phyloP scores from a whole-genome alignment of 2,113 vertebrate genomes.

The Diadophis punctatus region DNA sequence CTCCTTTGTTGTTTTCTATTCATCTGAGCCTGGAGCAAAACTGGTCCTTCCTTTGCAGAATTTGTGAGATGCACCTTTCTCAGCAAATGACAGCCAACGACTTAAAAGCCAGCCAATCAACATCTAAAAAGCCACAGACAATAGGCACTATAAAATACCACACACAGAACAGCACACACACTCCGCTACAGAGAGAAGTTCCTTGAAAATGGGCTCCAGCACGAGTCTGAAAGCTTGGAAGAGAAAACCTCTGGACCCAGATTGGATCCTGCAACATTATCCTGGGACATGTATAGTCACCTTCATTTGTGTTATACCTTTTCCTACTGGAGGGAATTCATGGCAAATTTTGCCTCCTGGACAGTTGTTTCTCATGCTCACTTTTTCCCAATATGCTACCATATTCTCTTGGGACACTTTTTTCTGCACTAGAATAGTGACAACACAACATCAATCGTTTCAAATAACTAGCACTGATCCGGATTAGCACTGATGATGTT shows the following conservation, averaged over 20 bases:
- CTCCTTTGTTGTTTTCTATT: background rate
- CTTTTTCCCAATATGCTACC: background rate
- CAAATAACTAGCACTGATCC: background rate
- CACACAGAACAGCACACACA: background rate
- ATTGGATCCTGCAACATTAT: background rate
- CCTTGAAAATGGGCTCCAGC: background rate
- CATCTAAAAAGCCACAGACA: background rate
- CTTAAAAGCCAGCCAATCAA: background rate
- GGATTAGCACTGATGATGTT: too few species aligned
- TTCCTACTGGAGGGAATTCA: background rate
- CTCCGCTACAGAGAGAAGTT: background rate
- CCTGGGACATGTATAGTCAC: background rate
- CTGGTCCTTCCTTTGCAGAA: background rate
- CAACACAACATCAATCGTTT: background rate
- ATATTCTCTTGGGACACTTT: background rate
- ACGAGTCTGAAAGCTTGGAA: background rate
- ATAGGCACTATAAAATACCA: background rate
- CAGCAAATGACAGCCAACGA: background rate
- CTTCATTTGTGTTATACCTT: background rate
- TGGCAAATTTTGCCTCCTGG: background rate
- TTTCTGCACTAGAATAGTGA: background rate
- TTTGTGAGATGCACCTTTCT: background rate
- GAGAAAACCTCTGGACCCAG: background rate
- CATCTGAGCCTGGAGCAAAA: background rate
- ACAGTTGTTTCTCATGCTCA: background rate